A percentile compares a stretch with the other conserved stretches of the same genome.
Conservation (phyloP, 2,888 invertebrate species). For the Drosophila kokeensis region DNA sequence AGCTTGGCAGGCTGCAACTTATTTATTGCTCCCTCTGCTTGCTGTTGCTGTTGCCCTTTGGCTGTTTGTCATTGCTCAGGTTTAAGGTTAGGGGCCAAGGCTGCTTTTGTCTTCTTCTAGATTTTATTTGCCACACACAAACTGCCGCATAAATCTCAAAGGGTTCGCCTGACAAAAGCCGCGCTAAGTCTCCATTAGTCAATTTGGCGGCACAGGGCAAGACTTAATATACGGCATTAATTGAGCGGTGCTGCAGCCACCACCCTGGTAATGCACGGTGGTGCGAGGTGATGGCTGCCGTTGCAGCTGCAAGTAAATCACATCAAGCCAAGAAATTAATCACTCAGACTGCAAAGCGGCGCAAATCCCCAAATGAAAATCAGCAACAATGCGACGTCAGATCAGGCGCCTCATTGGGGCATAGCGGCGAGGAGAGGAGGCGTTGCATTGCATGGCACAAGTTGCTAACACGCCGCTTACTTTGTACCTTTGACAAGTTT, state of each 20-base stretch:
- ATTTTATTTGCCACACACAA: slow-evolving; percentile 13
- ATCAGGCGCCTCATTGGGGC: background rate
- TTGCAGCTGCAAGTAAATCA: slow-evolving; percentile 68
- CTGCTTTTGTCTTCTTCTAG: background rate
- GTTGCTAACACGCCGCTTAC: slow-evolving; percentile 72
- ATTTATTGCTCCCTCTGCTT: slow-evolving; percentile 48
- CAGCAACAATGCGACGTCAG: slow-evolving; percentile 62
- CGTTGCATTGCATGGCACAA: slow-evolving; percentile 37
- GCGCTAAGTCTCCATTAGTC: slow-evolving; percentile 69
- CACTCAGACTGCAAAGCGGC: slow-evolving; percentile 64
- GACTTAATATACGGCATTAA: slow-evolving; percentile 64
- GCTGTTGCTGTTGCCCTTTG: slow-evolving; percentile 3
- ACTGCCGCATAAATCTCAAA: slow-evolving; percentile 41
- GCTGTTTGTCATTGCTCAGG: slow-evolving; percentile 35
- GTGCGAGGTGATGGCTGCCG: slow-evolving; percentile 14
- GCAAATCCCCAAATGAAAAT: slow-evolving; percentile 71
- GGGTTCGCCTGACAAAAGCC: slow-evolving; percentile 45
- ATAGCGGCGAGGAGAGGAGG: background rate
- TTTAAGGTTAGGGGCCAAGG: slow-evolving; percentile 60
- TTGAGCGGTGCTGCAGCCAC: slow-evolving; percentile 25
- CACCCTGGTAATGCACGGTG: background rate
- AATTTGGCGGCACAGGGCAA: slow-evolving; percentile 55
- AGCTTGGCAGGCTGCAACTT: slow-evolving; percentile 33
- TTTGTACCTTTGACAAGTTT: slow-evolving; percentile 78
- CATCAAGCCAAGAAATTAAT: slow-evolving; percentile 77